A percentile compares a stretch with the other conserved stretches of the same genome.
phyloP scores from a whole-genome alignment of 2,888 invertebrate species.

The Pandemis heparana region DNA sequence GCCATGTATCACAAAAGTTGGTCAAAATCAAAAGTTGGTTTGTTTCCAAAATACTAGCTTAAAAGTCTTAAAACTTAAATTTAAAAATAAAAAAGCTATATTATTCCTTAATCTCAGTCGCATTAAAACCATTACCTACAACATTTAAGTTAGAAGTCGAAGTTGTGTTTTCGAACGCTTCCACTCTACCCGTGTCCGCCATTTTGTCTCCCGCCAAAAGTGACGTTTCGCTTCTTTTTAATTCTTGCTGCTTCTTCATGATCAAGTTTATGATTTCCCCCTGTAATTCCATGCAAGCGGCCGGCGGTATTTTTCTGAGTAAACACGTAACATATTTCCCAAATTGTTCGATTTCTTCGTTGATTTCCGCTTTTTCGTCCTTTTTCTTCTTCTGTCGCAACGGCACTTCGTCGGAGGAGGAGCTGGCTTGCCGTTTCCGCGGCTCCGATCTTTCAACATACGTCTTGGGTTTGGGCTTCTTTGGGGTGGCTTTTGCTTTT shows the following conservation, averaged over 20 bases:
- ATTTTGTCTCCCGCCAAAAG: constrained; percentile 5
- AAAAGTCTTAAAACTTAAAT: too few relatives aligned
- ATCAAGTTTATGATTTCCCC: constrained; percentile 67
- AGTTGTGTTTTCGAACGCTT: neutral
- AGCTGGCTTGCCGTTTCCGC: constrained; percentile 22
- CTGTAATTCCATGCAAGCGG: constrained; percentile 60
- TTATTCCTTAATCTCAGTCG: neutral
- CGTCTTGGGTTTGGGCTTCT: constrained; percentile 15
- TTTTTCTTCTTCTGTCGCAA: constrained; percentile 22
- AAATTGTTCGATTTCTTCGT: constrained; percentile 60
- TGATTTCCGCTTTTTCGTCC: constrained; percentile 31
- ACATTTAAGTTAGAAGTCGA: neutral
- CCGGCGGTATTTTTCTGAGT: constrained; percentile 60
- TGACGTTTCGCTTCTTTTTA: constrained; percentile 33
- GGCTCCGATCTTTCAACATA: constrained; percentile 17
- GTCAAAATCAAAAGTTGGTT: too few relatives aligned
- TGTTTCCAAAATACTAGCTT: too few relatives aligned
- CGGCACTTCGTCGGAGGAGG: constrained; percentile 39
- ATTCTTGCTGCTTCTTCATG: constrained; percentile 59
- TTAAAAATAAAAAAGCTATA: too few relatives aligned
- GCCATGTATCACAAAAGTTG: too few relatives aligned
- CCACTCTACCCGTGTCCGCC: neutral
- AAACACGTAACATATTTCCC: constrained; percentile 62
- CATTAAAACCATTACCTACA: neutral
- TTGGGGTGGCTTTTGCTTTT: constrained; percentile 14